A percentile compares a stretch with the other conserved stretches of the same genome.
These are phyloP conservation scores for Galerucella nymphaeae DNA, from an alignment of 2,888 invertebrate species.

Conservation along the genomic window DNA sequence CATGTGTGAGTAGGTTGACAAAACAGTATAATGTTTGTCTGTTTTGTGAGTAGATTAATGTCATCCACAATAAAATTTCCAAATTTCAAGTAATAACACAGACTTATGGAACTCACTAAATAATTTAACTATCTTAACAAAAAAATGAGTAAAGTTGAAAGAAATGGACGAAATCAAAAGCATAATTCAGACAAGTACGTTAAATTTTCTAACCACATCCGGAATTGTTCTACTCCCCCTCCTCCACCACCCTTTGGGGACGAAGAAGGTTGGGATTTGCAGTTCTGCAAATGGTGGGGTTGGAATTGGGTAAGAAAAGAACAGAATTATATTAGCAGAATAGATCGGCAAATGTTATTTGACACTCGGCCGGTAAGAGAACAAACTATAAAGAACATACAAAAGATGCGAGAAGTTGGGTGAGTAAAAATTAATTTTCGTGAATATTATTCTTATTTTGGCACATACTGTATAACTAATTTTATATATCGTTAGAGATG, in stretches of 20 bases:
- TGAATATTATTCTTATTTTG: not conserved
- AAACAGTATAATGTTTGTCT: too few species aligned
- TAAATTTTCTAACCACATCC: not conserved
- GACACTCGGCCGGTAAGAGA: not conserved
- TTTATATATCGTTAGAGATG: not conserved
- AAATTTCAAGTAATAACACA: conserved; percentile 1
- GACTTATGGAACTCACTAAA: not conserved
- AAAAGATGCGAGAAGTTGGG: conserved; percentile 1
- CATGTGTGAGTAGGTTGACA: too few species aligned
- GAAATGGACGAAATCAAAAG: not conserved
- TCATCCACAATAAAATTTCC: not conserved
- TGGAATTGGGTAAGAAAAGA: conserved; percentile 53
- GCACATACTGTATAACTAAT: too few species aligned
- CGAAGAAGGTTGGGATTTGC: conserved; percentile 50
- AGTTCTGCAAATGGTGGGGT: conserved; percentile 54
- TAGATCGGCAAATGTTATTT: not conserved
- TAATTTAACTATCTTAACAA: not conserved
- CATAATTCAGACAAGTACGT: not conserved
- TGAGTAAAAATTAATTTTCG: not conserved
- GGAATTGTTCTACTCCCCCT: conserved; percentile 5
- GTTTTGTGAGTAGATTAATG: not conserved
- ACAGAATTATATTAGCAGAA: conserved; percentile 8
- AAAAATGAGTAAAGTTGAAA: conserved; percentile 1
- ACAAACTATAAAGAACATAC: not conserved
- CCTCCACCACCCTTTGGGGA: conserved; percentile 48